Evolutionary conservation across 35 echinoderm and acorn worm genomes (phyloP), one percentile per base, ranked within the genome.

Genomic region (Chiridota heheva): DNA sequence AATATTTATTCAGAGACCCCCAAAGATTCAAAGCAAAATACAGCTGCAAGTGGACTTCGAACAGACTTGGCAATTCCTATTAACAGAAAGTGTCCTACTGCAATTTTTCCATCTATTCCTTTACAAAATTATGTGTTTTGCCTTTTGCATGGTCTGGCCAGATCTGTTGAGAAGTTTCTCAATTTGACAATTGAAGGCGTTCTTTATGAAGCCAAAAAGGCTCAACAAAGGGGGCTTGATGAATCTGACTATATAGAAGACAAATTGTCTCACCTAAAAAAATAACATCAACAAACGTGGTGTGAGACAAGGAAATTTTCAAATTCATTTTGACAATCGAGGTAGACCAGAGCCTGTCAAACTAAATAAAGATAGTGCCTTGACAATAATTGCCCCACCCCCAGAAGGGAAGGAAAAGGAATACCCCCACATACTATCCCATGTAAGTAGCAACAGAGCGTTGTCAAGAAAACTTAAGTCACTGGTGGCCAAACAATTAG

Each of bases 301-400:
- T 17, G 46, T 85, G 16, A 55, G 88, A 8, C 72, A 91, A 34
- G 88, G 88, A 4, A 85, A 70, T 31, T 91, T 91, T 60, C 46
- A 85, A 13, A 80, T 91, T 38, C 43, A 77, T 29, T 71, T 91
- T 79, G 81, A 91, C 29, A 83, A 63, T 32, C 22, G n/a, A 18
- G 86, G 86, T 44, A 73, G 76, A 27, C 53, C 43, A 25, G 64
- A 89, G 46, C 77, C 49, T 5, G 62, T 89, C 22, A 55, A 53
- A 7, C 44, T 89, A 1, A 89, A 90, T 64, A 80, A 85, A 41
- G 88, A 80, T 45, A 34, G 63, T 79, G 88, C 88, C 2, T 46
- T 76, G 24, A 57, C 69, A 58, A 91, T 85, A 5, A 72, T 85
- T 26, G 36, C 82, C 4, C 60, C 63, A 48, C 4, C 55, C 13